Evolutionary conservation across 1,140 invertebrate species (phyloP), one percentile per base, ranked within the genome.

Genomic region (Diorhabda sublineata): DNA sequence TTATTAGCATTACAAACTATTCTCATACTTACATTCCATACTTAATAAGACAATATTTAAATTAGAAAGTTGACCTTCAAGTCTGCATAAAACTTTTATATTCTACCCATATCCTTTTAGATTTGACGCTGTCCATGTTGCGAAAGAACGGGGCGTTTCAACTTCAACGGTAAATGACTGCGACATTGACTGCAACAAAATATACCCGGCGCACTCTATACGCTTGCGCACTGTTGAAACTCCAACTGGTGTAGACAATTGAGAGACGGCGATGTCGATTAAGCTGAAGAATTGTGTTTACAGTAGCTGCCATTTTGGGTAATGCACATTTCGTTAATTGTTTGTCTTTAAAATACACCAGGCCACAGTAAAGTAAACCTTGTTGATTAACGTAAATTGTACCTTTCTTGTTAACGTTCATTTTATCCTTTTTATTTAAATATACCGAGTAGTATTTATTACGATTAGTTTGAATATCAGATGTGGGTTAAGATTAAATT

Each of bases 301-400:
- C 69, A 66, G 64, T 67, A 47, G 66, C 69, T 57, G 71, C 72
- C 72, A 73, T 73, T 71, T 73, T 73, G 72, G 67, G 45, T 58
- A 3, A 6, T 52, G 66, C 57, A 66, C 69, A 64, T 73, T 73
- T 69, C 67, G 52, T 71, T 73, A 73, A 73, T 73, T 71, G 64
- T 71, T 8, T 68, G 69, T 44, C 58, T 60, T 44, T 8, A 52
- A 4, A 8, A 52, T 52, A 26, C 26, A 26, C 26, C 26, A 26
- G 26, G 1, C 26, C 26, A 26, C 26, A 26, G 26, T 26, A 26
- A 26, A 26, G 26, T 26, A 26, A 26, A 26, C 26, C 26, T 26
- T 26, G 26, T 26, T 26, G 26, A 26, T 26, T 26, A 26, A 26
- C 26, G 26, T 26, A 1, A 26, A 26, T 26, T 26, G 26, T 26